Evolutionary conservation across 1,140 invertebrate species (phyloP), one percentile per base, ranked within the genome.

Genomic region (Solenopsis invicta): DNA sequence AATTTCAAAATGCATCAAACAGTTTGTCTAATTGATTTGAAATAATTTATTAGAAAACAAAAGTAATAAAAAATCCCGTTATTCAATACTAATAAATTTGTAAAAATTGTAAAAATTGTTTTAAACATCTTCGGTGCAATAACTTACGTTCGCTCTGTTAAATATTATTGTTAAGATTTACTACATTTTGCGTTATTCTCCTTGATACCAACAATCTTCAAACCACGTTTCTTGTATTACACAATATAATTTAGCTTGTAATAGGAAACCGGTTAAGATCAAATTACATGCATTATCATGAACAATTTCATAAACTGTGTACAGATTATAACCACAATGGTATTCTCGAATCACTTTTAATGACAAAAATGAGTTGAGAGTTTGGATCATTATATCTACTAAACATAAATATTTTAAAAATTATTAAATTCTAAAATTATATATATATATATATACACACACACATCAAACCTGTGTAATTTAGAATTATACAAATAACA

Each of bases 201-300:
- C n/a, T 5, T 9, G 3, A 80, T 67, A 34, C 10, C 1, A 2
- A 37, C 3, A 4, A 69, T 41, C 13, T 69, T 54, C n/a, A 41
- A 21, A 50, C 13, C n/a, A 6, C 1, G 8, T 52, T 37, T 12
- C 16, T 52, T 29, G 34, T 54, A 72, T 76, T 24, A 45, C 1
- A 37, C 29, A 5, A 37, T 48, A 16, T 37, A 48, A 52, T 21
- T 6, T 37, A 4, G 41, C 48, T 41, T 52, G 34, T 45, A 74
- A 59, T n/a, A 64, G 21, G 29, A 64, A 77, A 64, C 5, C 18
- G 48, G 37, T 21, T 81, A 50, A 71, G 16, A 71, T 4, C 21
- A 59, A 72, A 10, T 72, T 72, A 18, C 18, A 74, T 37, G n/a
- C 41, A 21, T 48, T 13, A 82, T 1, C 8, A 50, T 21, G 16